phyloP scores from a whole-genome alignment of 2,113 vertebrate genomes.

The Corapipo altera region DNA sequence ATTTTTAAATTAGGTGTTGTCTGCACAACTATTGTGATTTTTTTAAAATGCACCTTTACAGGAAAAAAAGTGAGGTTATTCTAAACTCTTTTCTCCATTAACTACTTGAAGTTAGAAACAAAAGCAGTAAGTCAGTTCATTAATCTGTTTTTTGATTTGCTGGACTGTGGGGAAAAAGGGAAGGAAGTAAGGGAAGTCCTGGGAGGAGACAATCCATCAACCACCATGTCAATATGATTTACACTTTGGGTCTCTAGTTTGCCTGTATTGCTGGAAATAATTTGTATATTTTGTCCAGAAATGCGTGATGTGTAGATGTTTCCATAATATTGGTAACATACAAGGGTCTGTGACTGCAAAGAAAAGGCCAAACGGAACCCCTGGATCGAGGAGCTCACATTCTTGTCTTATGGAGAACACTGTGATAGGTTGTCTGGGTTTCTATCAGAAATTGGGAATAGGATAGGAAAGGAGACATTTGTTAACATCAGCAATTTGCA shows the following conservation, averaged over 20 bases:
- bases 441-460: not conserved
- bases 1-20: not conserved
- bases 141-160: not conserved
- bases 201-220: not conserved
- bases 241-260: not conserved
- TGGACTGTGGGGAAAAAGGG: not conserved
- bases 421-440: not conserved
- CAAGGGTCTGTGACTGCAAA: not conserved
- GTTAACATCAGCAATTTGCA: not conserved
- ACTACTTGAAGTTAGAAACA: not conserved
- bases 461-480: not conserved
- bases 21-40: not conserved
- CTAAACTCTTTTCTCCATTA: not conserved
- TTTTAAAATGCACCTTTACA: not conserved
- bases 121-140: not conserved
- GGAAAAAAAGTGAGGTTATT: not conserved
- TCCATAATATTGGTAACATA: not conserved
- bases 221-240: not conserved
- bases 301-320: not conserved
- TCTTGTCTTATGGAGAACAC: not conserved
- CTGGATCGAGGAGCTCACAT: not conserved
- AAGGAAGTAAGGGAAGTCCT: not conserved
- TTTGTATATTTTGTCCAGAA: not conserved
- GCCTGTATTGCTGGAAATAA: not conserved
- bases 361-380: not conserved